Base-by-base conservation (phyloP, 1,140 invertebrate species). In the Brachionus koreanus region DNA sequence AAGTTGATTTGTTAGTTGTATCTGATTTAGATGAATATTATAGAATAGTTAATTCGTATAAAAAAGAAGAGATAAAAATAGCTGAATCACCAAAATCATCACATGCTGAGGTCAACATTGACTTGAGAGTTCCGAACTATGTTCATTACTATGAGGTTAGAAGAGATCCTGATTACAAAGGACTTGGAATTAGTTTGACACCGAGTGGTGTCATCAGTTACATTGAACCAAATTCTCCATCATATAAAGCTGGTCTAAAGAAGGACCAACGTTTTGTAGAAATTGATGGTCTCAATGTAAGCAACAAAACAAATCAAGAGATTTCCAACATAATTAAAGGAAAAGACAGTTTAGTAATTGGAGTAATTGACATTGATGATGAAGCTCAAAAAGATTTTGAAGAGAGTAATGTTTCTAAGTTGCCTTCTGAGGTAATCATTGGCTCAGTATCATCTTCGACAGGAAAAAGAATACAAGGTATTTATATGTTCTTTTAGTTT, bases 81-180 rank as follows among this genome's bases (percentile, higher is more conserved):
- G n/a, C 49, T 6, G 49, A 57, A 57, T 57, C 49, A 23, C 49
- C 49, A 16, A 57, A 57, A 9, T 57, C 49, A 19, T 57, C 49
- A 7, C 49, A 57, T 57, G 49, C 49, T 25, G 49, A 57, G 49
- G 49, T 57, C 49, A 57, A 57, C 16, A 57, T 57, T 57, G 69
- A 74, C 29, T 46, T 74, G 16, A 74, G 69, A 74, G 39, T 74
- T 19, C 69, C 69, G 37, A 77, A 52, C 29, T 35, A 61, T 23
- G 37, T 79, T 65, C 33, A n/a, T 2, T 79, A 79, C 49, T 61
- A 79, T 61, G 57, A 19, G 23, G 76, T 79, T 65, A 79, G 13
- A 29, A 19, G n/a, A 29, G 76, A 79, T 13, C 16, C 49, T 57
- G 35, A 61, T 79, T 79, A 61, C 57, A 65, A 79, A 25, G 76